Conservation (phyloP, 2,113 vertebrate species). For the Orthonyx spaldingii region DNA sequence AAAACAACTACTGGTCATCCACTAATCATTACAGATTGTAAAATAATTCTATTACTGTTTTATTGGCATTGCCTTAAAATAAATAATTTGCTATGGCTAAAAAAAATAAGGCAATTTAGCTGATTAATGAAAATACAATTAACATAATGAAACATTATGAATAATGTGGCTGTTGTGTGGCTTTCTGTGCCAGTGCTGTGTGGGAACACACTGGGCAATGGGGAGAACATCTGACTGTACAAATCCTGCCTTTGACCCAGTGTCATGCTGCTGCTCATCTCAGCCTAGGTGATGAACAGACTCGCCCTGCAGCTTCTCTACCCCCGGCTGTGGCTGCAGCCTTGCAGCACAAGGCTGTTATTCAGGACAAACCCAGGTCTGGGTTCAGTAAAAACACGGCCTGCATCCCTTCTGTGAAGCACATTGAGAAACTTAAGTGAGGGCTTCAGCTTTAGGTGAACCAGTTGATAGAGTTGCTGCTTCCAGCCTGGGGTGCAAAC, state of each 20-base stretch:
- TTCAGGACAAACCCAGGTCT: not conserved
- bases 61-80: not conserved
- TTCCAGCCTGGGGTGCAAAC: not conserved
- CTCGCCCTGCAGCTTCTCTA: not conserved
- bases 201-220: not conserved
- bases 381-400: not conserved
- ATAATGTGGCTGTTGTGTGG: not conserved
- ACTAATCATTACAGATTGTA: not conserved
- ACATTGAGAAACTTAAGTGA: not conserved
- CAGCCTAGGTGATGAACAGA: not conserved
- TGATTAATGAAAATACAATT: not conserved
- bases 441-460: not conserved
- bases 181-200: not conserved
- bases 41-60: not conserved
- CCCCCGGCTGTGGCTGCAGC: not conserved
- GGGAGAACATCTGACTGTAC: not conserved
- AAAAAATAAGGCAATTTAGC: not conserved
- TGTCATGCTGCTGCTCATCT: not conserved
- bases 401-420: not conserved
- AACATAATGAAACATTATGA: not conserved
- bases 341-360: not conserved
- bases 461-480: not conserved
- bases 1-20: not conserved
- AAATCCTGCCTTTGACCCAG: not conserved
- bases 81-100: not conserved